phyloP scores from a whole-genome alignment of 2,113 vertebrate genomes.

The Gulo gulo region DNA sequence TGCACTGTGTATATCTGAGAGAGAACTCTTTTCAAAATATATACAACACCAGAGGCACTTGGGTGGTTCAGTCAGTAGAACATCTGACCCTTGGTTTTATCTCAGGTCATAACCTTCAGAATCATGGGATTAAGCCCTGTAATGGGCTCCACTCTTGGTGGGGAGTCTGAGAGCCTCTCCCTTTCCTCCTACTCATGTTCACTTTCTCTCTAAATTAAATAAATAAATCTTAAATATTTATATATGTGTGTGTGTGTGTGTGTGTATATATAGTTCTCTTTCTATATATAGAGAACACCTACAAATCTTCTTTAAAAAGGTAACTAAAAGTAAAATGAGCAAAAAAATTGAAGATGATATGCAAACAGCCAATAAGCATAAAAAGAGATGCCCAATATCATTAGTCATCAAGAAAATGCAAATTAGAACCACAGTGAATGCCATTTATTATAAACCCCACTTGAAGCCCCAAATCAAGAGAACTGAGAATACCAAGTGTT shows the following conservation, averaged over 20 bases:
- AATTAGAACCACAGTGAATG: not conserved
- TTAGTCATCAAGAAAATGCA: not conserved
- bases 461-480: not conserved
- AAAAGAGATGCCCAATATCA: not conserved
- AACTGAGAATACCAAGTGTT: not conserved
- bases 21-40: slow-evolving; percentile 1
- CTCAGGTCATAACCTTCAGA: not conserved
- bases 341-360: not conserved
- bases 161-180: not conserved
- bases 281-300: not conserved
- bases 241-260: no score
- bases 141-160: not conserved
- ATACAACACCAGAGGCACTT: not conserved
- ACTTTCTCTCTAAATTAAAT: not conserved
- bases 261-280: no score
- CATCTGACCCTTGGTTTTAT: not conserved
- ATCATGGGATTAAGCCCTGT: not conserved
- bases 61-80: not conserved
- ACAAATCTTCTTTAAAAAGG: not conserved
- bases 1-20: not conserved
- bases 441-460: not conserved
- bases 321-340: not conserved
- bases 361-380: not conserved
- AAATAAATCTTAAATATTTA: not conserved
- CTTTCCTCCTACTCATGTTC: not conserved